Conservation (phyloP, 2,888 invertebrate species). For the Campaea margaritaria region DNA sequence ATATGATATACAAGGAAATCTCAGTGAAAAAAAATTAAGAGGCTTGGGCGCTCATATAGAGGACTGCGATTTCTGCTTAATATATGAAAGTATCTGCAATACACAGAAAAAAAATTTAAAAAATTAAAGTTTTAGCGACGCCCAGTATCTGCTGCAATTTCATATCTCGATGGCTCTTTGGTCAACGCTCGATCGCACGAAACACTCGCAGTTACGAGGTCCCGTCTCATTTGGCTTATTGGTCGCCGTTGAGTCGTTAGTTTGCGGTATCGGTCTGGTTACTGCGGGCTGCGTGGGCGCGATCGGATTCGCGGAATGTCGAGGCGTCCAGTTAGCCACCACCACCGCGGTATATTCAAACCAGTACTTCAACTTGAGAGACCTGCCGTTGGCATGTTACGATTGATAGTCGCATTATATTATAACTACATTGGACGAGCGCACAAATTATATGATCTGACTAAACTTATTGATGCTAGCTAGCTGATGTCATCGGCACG, state of each 20-base stretch:
- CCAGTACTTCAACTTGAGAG: slow-evolving; percentile 26
- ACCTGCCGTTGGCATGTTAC: neutral
- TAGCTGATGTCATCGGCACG: slow-evolving; percentile 5
- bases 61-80: neutral
- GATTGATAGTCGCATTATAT: neutral
- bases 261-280: slow-evolving; percentile 49
- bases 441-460: neutral
- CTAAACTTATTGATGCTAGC: neutral
- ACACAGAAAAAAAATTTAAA: neutral
- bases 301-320: slow-evolving; percentile 58
- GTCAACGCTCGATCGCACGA: slow-evolving; percentile 17
- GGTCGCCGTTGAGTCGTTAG: slow-evolving; percentile 41
- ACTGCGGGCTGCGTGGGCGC: slow-evolving; percentile 49
- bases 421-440: neutral
- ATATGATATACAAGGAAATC: too few relatives aligned
- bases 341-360: slow-evolving; percentile 10
- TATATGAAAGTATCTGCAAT: neutral
- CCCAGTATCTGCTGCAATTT: slow-evolving; percentile 12
- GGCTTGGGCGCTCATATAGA: neutral
- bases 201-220: slow-evolving; percentile 36
- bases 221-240: slow-evolving; percentile 38
- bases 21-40: too few relatives aligned
- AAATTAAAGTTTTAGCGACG: slow-evolving; percentile 4
- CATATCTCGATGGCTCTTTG: slow-evolving; percentile 19
- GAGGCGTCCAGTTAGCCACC: slow-evolving; percentile 36